These are phyloP conservation scores for Sarcophaga variegata DNA, from an alignment of 2,888 invertebrate genomes.

Conservation along the genomic window DNA sequence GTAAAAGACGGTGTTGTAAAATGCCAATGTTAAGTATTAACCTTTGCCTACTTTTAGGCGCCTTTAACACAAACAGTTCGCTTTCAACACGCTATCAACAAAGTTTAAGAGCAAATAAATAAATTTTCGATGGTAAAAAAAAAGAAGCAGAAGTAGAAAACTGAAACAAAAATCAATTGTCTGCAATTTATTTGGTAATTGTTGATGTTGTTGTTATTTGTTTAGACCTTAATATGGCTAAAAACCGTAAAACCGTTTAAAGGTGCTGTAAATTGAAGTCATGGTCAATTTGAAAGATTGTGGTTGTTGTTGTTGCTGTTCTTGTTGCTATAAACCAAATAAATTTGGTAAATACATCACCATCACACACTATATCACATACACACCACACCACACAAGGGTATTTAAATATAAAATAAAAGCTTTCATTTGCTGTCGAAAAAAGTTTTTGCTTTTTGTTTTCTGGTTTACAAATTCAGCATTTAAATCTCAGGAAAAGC, in stretches of 20 bases:
- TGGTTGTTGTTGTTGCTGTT: background rate
- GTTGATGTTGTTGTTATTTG: background rate
- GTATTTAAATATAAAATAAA: background rate
- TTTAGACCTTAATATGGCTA: background rate
- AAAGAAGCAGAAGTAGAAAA: background rate
- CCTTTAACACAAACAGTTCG: background rate
- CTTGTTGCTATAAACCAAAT: background rate
- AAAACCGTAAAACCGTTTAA: constrained; percentile 36
- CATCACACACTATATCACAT: background rate
- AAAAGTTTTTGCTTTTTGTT: background rate
- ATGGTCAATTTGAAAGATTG: constrained; percentile 67
- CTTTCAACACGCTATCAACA: constrained; percentile 12
- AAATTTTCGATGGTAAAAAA: constrained; percentile 1
- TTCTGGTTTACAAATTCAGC: constrained; percentile 17
- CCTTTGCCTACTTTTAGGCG: constrained; percentile 65
- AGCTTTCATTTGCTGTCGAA: background rate
- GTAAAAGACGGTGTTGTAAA: background rate
- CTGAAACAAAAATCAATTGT: constrained; percentile 57
- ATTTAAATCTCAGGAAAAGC: constrained; percentile 41
- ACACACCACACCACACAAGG: background rate
- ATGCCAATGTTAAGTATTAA: constrained; percentile 60
- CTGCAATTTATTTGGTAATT: constrained; percentile 50
- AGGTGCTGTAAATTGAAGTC: constrained; percentile 65
- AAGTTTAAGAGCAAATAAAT: background rate
- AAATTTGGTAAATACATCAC: background rate